Base-by-base conservation (phyloP, 2,797 vertebrate species). In the Propithecus perrieri region DNA sequence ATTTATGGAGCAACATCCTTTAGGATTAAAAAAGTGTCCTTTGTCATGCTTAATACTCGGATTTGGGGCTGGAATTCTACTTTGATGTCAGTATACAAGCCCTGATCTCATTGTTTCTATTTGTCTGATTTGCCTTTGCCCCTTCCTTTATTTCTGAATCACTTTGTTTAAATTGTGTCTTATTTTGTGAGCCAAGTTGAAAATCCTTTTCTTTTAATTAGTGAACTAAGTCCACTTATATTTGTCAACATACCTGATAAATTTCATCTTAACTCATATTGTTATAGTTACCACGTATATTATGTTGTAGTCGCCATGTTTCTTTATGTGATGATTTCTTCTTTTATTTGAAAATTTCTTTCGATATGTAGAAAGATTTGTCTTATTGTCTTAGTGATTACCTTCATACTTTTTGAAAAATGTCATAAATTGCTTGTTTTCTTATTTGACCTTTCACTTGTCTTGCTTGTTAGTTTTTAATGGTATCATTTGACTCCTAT, bases 401-500 rank as follows among this genome's bases (percentile, higher is more conserved):
- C 46, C 38, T 86, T 91, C 79, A 63, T 43, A 35, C 30, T 78
- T 76, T 57, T 50, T 46, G 28, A 90, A 61, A 95, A 72, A 43
- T 79, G 12, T 50, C 46, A 4, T 43, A 7, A 61, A 24, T 94
- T 89, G 9, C 22, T 26, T 50, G 2, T 91, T 72, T 81, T 63
- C n/a, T 71, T 81, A 59, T 48, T 72, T 79, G 84, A 84, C 65
- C 41, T 61, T 72, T 14, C 15, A 71, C 43, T 71, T 71, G 7
- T 94, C 28, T 94, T 41, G 26, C 22, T 80, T 75, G 46, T 85
- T 79, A 63, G n/a, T 88, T 75, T 67, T 87, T 88, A 71, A 89
- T 71, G 53, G 4, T 76, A 69, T 78, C 24, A 74, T 86, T 89
- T 78, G 59, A 71, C 35, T 53, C 9, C 24, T 5, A 38, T n/a